Evolutionary conservation across 2,113 vertebrate species (phyloP).

Genomic region (Numida meleagris): DNA sequence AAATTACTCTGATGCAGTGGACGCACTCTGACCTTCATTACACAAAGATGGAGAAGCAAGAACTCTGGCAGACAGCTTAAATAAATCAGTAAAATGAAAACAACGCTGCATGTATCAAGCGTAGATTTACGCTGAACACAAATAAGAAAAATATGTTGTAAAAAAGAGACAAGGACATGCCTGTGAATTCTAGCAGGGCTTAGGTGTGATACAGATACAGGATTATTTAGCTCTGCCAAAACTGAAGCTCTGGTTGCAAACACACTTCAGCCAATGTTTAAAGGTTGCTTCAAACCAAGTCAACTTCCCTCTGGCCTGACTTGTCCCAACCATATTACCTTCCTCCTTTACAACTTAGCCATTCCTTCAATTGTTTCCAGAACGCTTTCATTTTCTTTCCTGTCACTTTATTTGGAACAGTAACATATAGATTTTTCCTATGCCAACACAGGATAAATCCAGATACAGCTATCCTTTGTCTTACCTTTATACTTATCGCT

Average conservation of each 20-base stretch:
- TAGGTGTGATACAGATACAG: rapidly evolving
- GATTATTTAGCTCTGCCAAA: neutral
- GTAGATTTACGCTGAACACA: neutral
- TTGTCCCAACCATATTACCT: neutral
- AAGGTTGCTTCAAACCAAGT: neutral
- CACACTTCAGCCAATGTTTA: neutral
- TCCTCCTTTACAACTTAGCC: neutral
- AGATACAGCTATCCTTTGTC: neutral
- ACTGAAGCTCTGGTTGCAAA: neutral
- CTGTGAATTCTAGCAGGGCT: neutral
- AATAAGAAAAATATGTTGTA: neutral
- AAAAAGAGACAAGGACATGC: too few relatives aligned
- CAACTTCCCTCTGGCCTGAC: neutral
- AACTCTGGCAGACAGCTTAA: neutral
- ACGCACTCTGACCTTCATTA: rapidly evolving
- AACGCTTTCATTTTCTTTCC: neutral
- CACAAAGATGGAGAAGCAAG: neutral
- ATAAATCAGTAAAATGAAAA: neutral
- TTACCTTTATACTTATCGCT: neutral
- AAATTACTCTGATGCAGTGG: neutral
- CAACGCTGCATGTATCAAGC: neutral
- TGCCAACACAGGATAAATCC: neutral
- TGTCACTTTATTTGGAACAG: neutral
- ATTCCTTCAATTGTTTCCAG: neutral
- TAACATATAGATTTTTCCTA: neutral